phyloP scores from a whole-genome alignment of 2,888 invertebrate species.

The Entomobrya multifasciata region DNA sequence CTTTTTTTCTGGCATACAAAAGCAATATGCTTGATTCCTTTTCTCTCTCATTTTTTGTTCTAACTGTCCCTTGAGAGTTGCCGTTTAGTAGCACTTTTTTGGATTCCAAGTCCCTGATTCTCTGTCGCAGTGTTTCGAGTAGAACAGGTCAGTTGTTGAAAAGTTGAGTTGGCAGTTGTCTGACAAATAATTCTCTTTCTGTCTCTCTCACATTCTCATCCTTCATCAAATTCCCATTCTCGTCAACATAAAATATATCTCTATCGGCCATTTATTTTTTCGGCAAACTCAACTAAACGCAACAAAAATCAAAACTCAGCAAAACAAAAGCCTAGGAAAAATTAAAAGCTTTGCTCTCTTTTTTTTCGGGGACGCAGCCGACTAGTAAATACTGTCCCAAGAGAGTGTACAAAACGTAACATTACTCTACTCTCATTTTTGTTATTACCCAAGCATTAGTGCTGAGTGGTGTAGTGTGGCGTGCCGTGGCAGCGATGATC shows the following conservation, averaged over 20 bases:
- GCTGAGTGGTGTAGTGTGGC: no score
- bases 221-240: no score
- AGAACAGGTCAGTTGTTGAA: conserved; percentile 1
- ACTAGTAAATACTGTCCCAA: no score
- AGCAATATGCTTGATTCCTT: conserved; percentile 55
- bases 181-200: no score
- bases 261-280: no score
- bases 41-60: neutral
- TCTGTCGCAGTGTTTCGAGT: conserved; percentile 2
- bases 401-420: no score
- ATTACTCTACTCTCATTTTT: no score
- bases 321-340: neutral
- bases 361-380: neutral
- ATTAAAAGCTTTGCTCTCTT: conserved; percentile 13
- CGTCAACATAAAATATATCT: no score
- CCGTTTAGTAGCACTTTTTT: neutral
- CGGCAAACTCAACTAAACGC: no score
- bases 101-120: neutral
- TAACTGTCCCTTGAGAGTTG: conserved; percentile 61
- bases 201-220: no score
- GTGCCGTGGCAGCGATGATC: conserved; percentile 43
- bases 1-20: no score
- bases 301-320: neutral
- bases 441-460: neutral
- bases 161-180: conserved; percentile 2